Base-by-base conservation (phyloP, 2,888 invertebrate species). In the Acrocyrtus sp. region DNA sequence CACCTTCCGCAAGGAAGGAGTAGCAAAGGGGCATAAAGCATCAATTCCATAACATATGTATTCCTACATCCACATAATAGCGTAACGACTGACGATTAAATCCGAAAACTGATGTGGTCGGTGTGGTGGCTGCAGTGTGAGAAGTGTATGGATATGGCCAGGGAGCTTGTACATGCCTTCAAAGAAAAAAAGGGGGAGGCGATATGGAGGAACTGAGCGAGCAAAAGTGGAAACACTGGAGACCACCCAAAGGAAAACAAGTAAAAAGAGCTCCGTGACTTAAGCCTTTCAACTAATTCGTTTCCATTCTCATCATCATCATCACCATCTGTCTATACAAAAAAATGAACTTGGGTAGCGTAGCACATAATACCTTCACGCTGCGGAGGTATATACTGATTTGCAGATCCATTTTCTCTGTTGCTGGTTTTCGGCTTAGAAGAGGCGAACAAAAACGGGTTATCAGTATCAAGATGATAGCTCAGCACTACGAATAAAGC, bases 241-340 rank as follows among this genome's bases (percentile, higher is more conserved):
- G 66, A 57, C 66, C 57, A 58, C 66, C 66, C 57, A 66, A 66
- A 66, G 57, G 50, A 66, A 66, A 66, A 57, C 66, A 66, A 66
- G 66, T 50, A 66, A 66, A 56, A 65, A 56, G 65, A 57, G 57
- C 66, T 58, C 66, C 66, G 66, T 66, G 66, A 66, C 57, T 66
- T 66, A 66, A 57, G 66, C 57, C 66, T 58, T 66, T 51, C 50
- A 57, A 57, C 57, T 66, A 54, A 54, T 65, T 65, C 65, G 29
- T 43, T 54, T 34, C 43, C 56, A 47, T 65, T 65, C 56, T 47
- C 45, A 10, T 22, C 51, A 15, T 51, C 15, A 24, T 26, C 26
- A 53, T 27, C 53, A 27, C n/a, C 19, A 53, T 29, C 27, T 17
- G 17, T 17, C 12, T 45, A 51, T 27, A 51, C 24, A 51, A 6